Evolutionary conservation across 2,113 vertebrate genomes (phyloP).

Genomic region (Neodon shergylaensis): DNA sequence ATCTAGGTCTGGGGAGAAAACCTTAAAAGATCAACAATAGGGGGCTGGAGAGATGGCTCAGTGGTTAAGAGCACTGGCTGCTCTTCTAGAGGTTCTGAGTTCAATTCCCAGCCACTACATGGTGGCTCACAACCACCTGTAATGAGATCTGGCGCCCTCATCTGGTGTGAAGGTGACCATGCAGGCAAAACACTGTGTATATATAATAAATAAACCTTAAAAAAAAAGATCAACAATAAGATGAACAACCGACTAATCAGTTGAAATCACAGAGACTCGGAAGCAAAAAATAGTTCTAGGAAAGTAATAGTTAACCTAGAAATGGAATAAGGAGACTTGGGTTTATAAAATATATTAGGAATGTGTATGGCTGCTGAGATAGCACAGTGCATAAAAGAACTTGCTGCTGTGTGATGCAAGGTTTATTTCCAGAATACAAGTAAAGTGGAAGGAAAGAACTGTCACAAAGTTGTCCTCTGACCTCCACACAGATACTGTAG

Average conservation of each 20-base stretch:
- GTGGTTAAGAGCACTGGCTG: no score
- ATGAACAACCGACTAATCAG: not conserved
- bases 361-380: not conserved
- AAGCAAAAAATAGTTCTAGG: not conserved
- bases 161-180: no score
- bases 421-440: not conserved
- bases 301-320: not conserved
- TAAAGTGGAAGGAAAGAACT: not conserved
- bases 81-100: no score
- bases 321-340: not conserved
- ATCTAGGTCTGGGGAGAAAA: not conserved
- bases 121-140: no score
- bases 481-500: not conserved
- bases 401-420: not conserved
- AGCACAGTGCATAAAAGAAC: not conserved
- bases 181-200: no score
- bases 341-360: not conserved
- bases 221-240: not conserved
- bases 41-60: no score
- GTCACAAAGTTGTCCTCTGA: not conserved
- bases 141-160: no score
- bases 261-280: not conserved
- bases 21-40: not conserved
- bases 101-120: no score
- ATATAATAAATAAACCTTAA: no score